Base-by-base conservation (phyloP, 2,797 vertebrate species). In the Protosalanx chinensis region DNA sequence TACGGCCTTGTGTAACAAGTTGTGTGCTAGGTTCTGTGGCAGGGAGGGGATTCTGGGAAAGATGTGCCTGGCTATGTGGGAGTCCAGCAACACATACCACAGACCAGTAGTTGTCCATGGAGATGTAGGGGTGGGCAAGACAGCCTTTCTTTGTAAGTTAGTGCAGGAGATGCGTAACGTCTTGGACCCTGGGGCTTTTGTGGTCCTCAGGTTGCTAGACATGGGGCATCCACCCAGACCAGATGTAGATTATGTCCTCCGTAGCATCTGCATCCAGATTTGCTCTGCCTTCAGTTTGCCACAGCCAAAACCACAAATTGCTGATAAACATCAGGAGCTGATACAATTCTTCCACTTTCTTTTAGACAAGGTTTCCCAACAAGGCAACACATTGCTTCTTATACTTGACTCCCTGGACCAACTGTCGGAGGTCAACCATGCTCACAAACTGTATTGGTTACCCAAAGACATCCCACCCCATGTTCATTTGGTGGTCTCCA, bases 341-440 rank as follows among this genome's bases (percentile, higher is more conserved):
- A 80, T 85, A 0, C 78, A 78, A n/a, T 90, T 93, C 77, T 93
- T 96, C 75, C 87, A 85, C 12, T 51, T 72, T 7, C 64, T 92
- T 16, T 90, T 96, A 0, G 81, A 75, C 1, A 72, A 84, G 0
- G 84, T 89, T 18, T 94, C 94, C 1, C 65, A 61, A 20, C 76
- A 85, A 33, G 90, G 91, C 7, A 85, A 87, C 65, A 84, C 87
- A 0, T 81, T 95, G 0, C 78, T 94, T 29, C 32, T 98, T 8
- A 72, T 96, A 66, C 83, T 96, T 33, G 95, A 94, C 27, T 85
- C 88, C 0, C 5, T 93, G 73, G 94, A 95, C 12, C 90, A 86
- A 12, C 86, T 97, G 0, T 83, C 91, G 1, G 73, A 86, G 6
- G 58, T 37, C 2, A 72, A 70, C 5, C 76, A 71, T 0, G 74